Base-by-base conservation (phyloP, 2,888 invertebrate genomes). In the Ophioninae sp. region DNA sequence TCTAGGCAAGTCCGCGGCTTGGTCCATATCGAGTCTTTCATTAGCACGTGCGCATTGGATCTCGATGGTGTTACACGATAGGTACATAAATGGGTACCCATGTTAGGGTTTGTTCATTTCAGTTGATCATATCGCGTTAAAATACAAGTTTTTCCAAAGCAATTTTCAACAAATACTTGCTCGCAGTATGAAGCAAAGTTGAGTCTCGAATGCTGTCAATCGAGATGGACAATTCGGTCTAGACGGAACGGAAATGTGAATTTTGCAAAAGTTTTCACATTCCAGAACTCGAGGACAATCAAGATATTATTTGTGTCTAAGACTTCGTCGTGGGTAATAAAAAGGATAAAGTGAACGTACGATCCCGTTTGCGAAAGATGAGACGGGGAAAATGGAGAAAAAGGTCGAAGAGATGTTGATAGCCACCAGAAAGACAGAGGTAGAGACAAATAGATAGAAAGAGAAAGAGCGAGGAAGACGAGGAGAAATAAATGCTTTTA, bases 191-290 rank as follows among this genome's bases (percentile, higher is more conserved):
- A 22, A 76, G 51, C 39, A 58, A 68, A 84, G 84, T 79, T 76
- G 51, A 73, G 81, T 81, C 76, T 76, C 81, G 75, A 81, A 79
- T 74, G 83, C 81, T 84, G 81, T 81, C 74, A 81, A 67, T 58
- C 78, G 81, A 81, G 75, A 79, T 56, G 65, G 61, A 81, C 64
- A 78, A 84, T 81, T 22, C 64, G 84, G 39, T 58, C 69, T 20
- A 6, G 78, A 51, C 59, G 56, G 23, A 23, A 64, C 10, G 63
- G 76, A 72, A 81, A 81, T 58, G 68, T 76, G 68, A 84, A 84
- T 81, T 72, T 68, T 37, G 58, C 51, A 67, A 56, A 75, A 81
- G 59, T 67, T 65, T 10, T 41, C 58, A n/a, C 41, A 20, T 71
- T 20, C 30, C 56, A 44, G 56, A 74, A 75, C 51, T 75, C 51